Conservation (phyloP, 2,888 invertebrate species). For the Deilephila porcellus region DNA sequence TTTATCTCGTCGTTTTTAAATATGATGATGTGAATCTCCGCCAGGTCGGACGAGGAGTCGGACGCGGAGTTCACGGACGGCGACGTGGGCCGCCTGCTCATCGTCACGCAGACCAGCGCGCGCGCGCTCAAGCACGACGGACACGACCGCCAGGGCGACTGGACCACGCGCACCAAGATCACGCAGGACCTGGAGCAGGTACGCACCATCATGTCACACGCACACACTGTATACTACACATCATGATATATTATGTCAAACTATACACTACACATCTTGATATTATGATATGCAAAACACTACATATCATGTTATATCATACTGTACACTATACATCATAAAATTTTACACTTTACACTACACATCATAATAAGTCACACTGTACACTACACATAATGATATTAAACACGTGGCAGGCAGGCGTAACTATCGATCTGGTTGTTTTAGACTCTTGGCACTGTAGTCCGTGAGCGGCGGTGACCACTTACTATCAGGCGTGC, state of each 20-base stretch:
- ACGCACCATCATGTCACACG: neutral
- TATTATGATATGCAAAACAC: too few species aligned
- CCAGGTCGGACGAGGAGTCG: constrained; percentile 91
- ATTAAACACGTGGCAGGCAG: too few species aligned
- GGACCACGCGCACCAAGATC: constrained; percentile 95
- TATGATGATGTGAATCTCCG: neutral
- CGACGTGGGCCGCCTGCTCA: constrained; percentile 96
- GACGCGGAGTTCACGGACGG: constrained; percentile 96
- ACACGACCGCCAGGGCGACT: constrained; percentile 94
- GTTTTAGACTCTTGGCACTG: too few species aligned
- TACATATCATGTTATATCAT: neutral
- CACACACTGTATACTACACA: neutral
- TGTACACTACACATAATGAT: too few species aligned
- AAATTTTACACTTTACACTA: too few species aligned
- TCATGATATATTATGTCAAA: too few species aligned
- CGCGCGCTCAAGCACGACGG: constrained; percentile 75
- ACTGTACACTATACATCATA: neutral
- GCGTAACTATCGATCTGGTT: too few species aligned
- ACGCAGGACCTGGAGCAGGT: constrained; percentile 97
- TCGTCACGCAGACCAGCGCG: constrained; percentile 91
- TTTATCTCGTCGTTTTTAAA: neutral
- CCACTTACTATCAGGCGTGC: too few species aligned
- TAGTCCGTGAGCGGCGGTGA: too few species aligned
- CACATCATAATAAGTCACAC: too few species aligned
- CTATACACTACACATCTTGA: neutral